These are phyloP conservation scores for Lamellibrachia columna DNA, from an alignment of 2,888 invertebrate species.

Conservation along the genomic window DNA sequence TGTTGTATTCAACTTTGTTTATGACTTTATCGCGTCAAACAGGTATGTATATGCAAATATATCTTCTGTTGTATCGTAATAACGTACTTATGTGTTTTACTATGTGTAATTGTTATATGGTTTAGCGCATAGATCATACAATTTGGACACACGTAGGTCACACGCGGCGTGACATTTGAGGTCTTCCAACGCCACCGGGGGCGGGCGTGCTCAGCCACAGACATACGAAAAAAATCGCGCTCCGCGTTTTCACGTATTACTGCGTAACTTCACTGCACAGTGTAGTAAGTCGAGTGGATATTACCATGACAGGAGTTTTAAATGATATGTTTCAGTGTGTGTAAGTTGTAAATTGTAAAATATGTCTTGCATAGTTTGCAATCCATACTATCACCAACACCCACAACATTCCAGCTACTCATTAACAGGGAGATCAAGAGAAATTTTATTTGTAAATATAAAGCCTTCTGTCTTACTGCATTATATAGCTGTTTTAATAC, in stretches of 20 bases:
- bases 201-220: neutral
- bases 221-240: neutral
- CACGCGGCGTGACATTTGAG: conserved; percentile 3
- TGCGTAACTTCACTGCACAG: neutral
- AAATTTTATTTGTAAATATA: too few relatives aligned
- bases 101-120: neutral
- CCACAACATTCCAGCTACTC: neutral
- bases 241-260: neutral
- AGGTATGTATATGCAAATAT: neutral
- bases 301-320: neutral
- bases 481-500: too few relatives aligned
- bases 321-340: neutral
- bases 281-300: neutral
- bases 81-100: neutral
- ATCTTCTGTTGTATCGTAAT: neutral
- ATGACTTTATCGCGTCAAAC: conserved; percentile 16
- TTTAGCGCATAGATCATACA: neutral
- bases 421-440: neutral
- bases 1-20: conserved; percentile 16
- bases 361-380: neutral
- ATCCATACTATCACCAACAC: neutral
- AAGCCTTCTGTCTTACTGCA: too few relatives aligned
- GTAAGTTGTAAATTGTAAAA: neutral
- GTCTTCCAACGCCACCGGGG: neutral
- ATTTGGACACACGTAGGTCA: neutral